phyloP scores from a whole-genome alignment of 2,888 invertebrate species.

The Cynaeus angustus region DNA sequence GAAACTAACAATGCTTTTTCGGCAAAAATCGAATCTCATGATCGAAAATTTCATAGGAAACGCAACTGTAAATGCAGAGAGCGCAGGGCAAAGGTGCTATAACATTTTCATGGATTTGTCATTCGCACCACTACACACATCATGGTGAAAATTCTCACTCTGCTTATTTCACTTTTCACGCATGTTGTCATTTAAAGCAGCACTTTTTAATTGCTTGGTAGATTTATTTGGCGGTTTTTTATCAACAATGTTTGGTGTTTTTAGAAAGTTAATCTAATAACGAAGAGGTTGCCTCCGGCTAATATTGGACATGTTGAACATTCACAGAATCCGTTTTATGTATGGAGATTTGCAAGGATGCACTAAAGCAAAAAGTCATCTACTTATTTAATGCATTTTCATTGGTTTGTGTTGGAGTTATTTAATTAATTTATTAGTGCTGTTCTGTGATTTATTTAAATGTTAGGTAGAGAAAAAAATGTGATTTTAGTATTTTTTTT shows the following conservation, averaged over 20 bases:
- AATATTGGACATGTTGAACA: constrained; percentile 38
- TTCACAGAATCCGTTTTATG: constrained; percentile 39
- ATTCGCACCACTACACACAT: neutral
- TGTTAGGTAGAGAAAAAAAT: constrained; percentile 1
- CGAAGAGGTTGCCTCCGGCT: constrained; percentile 21
- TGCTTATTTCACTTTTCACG: constrained; percentile 10
- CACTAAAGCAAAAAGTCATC: neutral
- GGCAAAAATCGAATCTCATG: constrained; percentile 15
- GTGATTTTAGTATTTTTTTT: constrained; percentile 26
- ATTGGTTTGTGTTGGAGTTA: constrained; percentile 3
- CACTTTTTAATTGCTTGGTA: neutral
- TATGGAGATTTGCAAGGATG: constrained; percentile 33
- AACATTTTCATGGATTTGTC: constrained; percentile 2
- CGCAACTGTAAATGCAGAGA: constrained; percentile 38
- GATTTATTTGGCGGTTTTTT: neutral
- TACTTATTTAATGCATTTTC: constrained; percentile 15
- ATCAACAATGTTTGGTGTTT: constrained; percentile 2
- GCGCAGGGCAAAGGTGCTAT: constrained; percentile 43
- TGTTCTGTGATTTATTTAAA: constrained; percentile 26
- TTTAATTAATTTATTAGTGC: constrained; percentile 20
- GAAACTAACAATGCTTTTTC: constrained; percentile 11
- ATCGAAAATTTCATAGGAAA: constrained; percentile 16
- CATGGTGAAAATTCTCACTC: neutral
- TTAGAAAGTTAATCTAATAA: constrained; percentile 33
- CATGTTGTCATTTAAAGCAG: neutral